Evolutionary conservation across 2,797 vertebrate species (phyloP), one percentile per base, ranked within the genome.

Genomic region (Cynopterus sphinx): DNA sequence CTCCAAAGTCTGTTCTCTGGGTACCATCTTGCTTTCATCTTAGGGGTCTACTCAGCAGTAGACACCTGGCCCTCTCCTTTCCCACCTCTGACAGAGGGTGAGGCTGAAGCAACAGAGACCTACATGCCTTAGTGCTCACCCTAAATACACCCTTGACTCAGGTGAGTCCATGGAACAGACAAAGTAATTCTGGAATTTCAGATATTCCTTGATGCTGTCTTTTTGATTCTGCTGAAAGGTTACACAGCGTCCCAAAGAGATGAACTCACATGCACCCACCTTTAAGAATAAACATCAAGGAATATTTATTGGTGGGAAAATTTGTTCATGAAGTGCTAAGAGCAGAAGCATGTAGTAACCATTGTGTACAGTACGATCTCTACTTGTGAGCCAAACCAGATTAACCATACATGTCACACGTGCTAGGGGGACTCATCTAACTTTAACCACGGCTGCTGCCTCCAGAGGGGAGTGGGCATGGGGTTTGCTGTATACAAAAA

Each of bases 291-390:
- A 88, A 86, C 10, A 3, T 19, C 24, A 28, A 73, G n/a, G 51
- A 84, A 65, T 55, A 82, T 83, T 90, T 91, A 39, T 53, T 73
- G 87, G 63, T 31, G 55, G 19, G 41, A 49, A 89, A 83, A 86
- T 65, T 13, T 90, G 71, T 86, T 95, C 86, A 82, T 46, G 31
- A 90, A 93, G 51, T 65, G 51, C 61, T 75, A 74, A 73, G 46
- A 78, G 39, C 6, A 36, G 96, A 94, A 55, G 17, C 57, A 51
- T 67, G 12, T 43, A 74, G 55, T 68, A 85, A 82, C 86, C 16
- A 74, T 73, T 81, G 26, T 73, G 46, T 10, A 33, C 3, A 51
- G 51, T 36, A 36, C 67, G 73, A 41, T 28, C 13, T 78, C 31
- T 77, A 5, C 41, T 63, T 68, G 46, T 26, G 77, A 94, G 74